Evolutionary conservation across 2,888 invertebrate genomes (phyloP), one percentile per base, ranked within the genome.

Genomic region (Andrena praecox): DNA sequence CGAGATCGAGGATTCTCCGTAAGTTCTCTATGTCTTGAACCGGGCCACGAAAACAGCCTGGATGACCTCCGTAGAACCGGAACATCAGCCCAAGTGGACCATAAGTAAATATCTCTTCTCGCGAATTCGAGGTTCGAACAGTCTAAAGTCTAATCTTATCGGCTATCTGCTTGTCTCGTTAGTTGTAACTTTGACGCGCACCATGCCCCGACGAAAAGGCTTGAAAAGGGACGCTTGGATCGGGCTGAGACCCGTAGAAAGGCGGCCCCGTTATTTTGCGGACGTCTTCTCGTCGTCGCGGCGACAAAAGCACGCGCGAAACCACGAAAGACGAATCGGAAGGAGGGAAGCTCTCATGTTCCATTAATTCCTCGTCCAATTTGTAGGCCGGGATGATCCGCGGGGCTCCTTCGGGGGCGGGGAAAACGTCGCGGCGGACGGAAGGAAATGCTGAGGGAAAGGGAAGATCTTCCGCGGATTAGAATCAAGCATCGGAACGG

Each of bases 401-500:
- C 69, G 69, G 56, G 12, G 62, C 35, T 70, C 54, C 60, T 86
- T 79, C 67, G 42, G 35, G 60, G 54, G 62, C 33, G 24, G 27
- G 29, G 52, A 12, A 12, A 31, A 83, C 80, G 83, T 85, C 71
- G 76, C 79, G 59, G 64, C 66, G 82, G 88, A 87, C 66, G 31
- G 64, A 74, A 24, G 20, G 24, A 66, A 29, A 56, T 52, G 52
- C 35, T 4, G 24, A 60, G 60, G 63, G 31, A 33, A 48, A 56
- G 60, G 67, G 84, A 85, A 87, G 86, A 74, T 76, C 85, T 84
- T 80, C 75, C 62, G 67, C 72, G 88, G 89, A 90, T 90, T 90
- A 90, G 87, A 89, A 90, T 90, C 90, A 87, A 87, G 87, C 86
- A 77, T 72, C 82, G 80, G 81, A 72, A 85, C 78, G 86, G 87